phyloP scores from a whole-genome alignment of 2,888 invertebrate genomes.

The Tricholauxania praeusta region DNA sequence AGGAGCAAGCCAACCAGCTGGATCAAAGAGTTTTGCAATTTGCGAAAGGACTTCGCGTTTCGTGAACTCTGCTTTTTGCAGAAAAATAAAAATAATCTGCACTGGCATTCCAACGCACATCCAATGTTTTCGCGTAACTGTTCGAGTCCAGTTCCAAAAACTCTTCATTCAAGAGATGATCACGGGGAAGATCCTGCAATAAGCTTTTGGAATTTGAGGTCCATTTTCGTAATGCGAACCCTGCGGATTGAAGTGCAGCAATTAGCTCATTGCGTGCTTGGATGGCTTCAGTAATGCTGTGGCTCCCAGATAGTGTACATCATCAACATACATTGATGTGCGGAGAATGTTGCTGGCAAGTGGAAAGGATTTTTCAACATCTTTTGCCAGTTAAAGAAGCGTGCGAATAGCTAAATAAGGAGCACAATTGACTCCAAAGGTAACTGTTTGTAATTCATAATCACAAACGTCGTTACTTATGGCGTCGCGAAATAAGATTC shows the following conservation, averaged over 20 bases:
- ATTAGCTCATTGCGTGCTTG: conserved; percentile 28
- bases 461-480: no score
- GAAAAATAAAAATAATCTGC: conserved; percentile 30
- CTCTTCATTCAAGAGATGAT: conserved; percentile 15
- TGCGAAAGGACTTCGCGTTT: conserved; percentile 31
- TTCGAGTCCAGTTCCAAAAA: conserved; percentile 34
- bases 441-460: no score
- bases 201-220: conserved; percentile 22
- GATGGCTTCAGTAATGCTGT: conserved; percentile 33
- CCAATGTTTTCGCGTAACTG: conserved; percentile 37
- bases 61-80: conserved; percentile 15
- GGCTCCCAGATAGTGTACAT: conserved; percentile 33
- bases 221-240: conserved; percentile 31
- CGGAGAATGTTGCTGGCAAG: no score
- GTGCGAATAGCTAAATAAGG: no score
- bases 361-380: no score
- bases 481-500: no score
- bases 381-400: no score
- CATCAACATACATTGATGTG: conserved; percentile 43
- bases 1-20: conserved; percentile 24
- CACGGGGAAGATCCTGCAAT: not conserved
- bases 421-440: no score
- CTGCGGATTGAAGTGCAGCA: conserved; percentile 27
- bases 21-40: conserved; percentile 21
- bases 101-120: conserved; percentile 39